These are phyloP conservation scores for Ernsta delagoae DNA, from an alignment of 2,888 invertebrate genomes.

Conservation along the genomic window DNA sequence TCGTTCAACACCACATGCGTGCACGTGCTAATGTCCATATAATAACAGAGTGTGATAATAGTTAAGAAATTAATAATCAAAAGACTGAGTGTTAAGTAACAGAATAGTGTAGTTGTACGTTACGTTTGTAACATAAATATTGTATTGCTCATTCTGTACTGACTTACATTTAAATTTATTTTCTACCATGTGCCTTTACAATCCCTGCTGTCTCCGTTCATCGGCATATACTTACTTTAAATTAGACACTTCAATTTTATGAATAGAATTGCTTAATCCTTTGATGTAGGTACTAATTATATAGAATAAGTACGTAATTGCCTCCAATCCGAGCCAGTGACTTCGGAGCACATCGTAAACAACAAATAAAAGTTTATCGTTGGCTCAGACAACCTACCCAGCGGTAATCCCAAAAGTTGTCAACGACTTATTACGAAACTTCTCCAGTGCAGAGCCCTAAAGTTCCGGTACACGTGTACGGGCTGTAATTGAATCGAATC, in stretches of 20 bases:
- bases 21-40: not conserved
- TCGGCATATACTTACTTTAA: not conserved
- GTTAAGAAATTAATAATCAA: not conserved
- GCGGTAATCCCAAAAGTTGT: conserved; percentile 52
- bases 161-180: not conserved
- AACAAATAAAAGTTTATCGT: conserved; percentile 54
- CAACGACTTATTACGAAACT: conserved; percentile 52
- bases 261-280: not conserved
- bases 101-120: not conserved
- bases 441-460: conserved; percentile 32
- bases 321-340: conserved; percentile 11
- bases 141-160: not conserved
- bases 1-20: not conserved
- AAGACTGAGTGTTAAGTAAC: not conserved
- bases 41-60: conserved; percentile 1
- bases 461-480: conserved; percentile 42
- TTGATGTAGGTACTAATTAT: not conserved
- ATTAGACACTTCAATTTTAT: not conserved
- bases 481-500: conserved; percentile 42
- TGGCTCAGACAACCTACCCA: conserved; percentile 54
- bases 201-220: conserved; percentile 1
- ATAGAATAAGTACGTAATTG: not conserved
- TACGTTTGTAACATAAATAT: not conserved
- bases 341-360: conserved; percentile 41
- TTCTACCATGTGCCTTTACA: not conserved